Conservation (phyloP, 2,888 invertebrate genomes). For the Temnothorax unifasciatus region DNA sequence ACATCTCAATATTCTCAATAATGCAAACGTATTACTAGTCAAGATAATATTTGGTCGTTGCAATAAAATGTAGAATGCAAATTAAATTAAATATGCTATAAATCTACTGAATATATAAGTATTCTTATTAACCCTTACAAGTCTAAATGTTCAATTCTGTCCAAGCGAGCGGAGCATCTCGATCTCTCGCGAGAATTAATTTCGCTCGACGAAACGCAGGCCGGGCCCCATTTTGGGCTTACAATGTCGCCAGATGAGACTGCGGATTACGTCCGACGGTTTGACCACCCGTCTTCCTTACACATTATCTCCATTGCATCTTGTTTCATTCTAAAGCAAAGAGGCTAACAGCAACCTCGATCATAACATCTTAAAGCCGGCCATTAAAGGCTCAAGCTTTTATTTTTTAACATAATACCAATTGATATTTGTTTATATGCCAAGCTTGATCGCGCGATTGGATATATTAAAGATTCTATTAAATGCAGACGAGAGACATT, state of each 20-base stretch:
- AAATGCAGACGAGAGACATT: constrained; percentile 11
- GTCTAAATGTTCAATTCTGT: constrained; percentile 32
- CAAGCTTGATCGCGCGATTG: neutral
- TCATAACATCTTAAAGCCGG: constrained; percentile 45
- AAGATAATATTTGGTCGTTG: neutral
- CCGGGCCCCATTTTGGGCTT: constrained; percentile 34
- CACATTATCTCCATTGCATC: constrained; percentile 53
- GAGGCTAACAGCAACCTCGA: constrained; percentile 41
- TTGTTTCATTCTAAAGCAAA: constrained; percentile 51
- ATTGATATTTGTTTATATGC: constrained; percentile 33
- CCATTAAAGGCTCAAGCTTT: constrained; percentile 33
- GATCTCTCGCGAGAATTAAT: constrained; percentile 53
- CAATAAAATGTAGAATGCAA: constrained; percentile 11
- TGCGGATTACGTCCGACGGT: constrained; percentile 49
- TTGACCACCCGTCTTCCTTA: constrained; percentile 55
- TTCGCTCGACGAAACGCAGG: constrained; percentile 27
- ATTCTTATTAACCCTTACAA: constrained; percentile 23
- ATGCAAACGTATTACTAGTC: neutral
- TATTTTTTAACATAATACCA: constrained; percentile 23
- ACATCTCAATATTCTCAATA: neutral
- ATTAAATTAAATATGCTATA: constrained; percentile 7
- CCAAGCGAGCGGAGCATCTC: constrained; percentile 23
- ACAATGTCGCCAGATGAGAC: constrained; percentile 56
- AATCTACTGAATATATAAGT: neutral
- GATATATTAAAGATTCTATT: constrained; percentile 44